Evolutionary conservation across 2,113 vertebrate genomes (phyloP), one percentile per base, ranked within the genome.

Genomic region (Struthio camelus): DNA sequence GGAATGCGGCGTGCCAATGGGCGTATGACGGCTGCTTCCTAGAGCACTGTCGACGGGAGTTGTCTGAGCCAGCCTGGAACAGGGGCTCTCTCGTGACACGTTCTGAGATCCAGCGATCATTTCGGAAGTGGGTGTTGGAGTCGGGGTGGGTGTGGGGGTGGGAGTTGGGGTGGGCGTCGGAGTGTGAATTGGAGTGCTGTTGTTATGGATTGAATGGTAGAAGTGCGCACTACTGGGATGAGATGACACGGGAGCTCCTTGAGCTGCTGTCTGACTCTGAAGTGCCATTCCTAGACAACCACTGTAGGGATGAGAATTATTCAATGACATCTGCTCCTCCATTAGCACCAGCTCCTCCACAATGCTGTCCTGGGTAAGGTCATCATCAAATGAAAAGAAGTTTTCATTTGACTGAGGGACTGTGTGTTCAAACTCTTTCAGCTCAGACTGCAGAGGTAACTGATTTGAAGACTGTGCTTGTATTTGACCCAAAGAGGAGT

Each of bases 291-390:
- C 99, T 27, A 99, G 98, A 93, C 98, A 98, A 87, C 96, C 94
- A 36, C 98, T 80, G 0, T 99, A 99, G 76, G 98, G 91, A 96
- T 99, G 99, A 71, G 99, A 97, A 91, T 95, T 98, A 92, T 99
- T 99, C 91, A 99, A 98, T 36, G 99, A 99, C 99, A 99, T 99
- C 87, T 99, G 99, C 97, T 99, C 99, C 91, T 99, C 99, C 99
- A 99, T 99, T 94, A 99, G 99, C 93, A 99, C 99, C 94, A 99
- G 97, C 96, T 99, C 99, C 97, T 99, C 99, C 90, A 99, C 99
- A 66, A 99, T 99, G 97, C 99, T 99, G 94, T 99, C 99, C 95
- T 99, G 99, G 54, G 99, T 99, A 73, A 99, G 99, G 70, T 99
- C 99, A 3, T 99, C 99, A 64, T 99, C 99, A 84, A 99, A 99